phyloP scores from a whole-genome alignment of 2,888 invertebrate genomes.

The Uropetala carovei region DNA sequence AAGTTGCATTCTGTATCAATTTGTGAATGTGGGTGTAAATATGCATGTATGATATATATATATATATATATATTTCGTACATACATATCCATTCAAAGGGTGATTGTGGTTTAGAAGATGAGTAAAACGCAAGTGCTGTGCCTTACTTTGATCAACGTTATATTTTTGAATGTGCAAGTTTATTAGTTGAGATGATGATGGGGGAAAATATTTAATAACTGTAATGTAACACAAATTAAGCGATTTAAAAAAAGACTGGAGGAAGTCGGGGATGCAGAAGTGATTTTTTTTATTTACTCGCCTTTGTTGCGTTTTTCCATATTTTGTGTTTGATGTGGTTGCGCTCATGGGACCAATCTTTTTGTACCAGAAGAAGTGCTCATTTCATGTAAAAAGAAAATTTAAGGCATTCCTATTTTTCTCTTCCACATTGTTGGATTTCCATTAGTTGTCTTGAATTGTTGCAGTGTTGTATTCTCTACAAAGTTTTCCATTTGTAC shows the following conservation, averaged over 20 bases:
- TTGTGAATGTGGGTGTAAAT: neutral
- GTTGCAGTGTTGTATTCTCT: constrained; percentile 61
- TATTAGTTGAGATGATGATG: constrained; percentile 48
- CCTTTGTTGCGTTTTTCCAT: constrained; percentile 47
- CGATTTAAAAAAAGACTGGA: constrained; percentile 36
- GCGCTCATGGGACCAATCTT: constrained; percentile 57
- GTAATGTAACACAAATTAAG: constrained; percentile 48
- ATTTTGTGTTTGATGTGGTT: constrained; percentile 50
- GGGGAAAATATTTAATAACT: constrained; percentile 54
- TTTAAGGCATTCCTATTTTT: constrained; percentile 56
- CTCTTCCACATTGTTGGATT: constrained; percentile 54
- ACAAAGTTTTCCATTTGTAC: constrained; percentile 64
- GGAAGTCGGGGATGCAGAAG: constrained; percentile 51
- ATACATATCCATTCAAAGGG: constrained; percentile 17
- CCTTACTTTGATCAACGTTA: constrained; percentile 61
- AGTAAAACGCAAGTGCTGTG: constrained; percentile 63
- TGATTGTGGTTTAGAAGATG: constrained; percentile 54
- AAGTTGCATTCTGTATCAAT: neutral
- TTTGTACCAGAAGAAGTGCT: constrained; percentile 55
- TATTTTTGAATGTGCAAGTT: constrained; percentile 61
- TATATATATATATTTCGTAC: neutral
- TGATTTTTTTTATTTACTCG: constrained; percentile 54
- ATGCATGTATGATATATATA: neutral
- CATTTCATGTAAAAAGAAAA: constrained; percentile 59
- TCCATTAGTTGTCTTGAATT: constrained; percentile 51